A percentile compares a stretch with the other conserved stretches of the same genome.
phyloP scores from a whole-genome alignment of 2,888 invertebrate species.

The Noctua comes region DNA sequence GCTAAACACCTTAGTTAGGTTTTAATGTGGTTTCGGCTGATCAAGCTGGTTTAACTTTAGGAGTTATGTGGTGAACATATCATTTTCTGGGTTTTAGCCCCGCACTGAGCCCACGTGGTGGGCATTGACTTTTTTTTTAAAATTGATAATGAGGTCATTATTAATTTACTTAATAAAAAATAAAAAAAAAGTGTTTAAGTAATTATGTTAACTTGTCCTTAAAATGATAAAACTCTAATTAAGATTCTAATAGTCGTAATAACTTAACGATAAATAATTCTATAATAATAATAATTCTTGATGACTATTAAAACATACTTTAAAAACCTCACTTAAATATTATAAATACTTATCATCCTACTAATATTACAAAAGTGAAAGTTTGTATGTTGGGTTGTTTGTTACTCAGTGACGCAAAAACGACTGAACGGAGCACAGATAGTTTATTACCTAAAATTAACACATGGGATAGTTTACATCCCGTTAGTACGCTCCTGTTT shows the following conservation, averaged over 20 bases:
- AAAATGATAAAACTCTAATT: neutral
- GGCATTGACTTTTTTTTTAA: too few relatives aligned
- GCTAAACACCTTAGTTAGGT: constrained; percentile 60
- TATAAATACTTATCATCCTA: too few relatives aligned
- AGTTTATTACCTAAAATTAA: neutral
- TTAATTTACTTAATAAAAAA: neutral
- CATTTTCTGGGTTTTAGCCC: neutral
- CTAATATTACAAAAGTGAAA: neutral
- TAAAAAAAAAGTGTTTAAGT: neutral
- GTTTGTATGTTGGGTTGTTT: too few relatives aligned
- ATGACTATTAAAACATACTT: too few relatives aligned
- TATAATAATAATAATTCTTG: too few relatives aligned
- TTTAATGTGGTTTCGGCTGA: constrained; percentile 59
- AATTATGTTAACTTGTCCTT: neutral
- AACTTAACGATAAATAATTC: constrained; percentile 1
- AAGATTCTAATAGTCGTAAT: neutral
- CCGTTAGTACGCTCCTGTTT: neutral
- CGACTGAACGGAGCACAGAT: neutral
- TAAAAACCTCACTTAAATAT: too few relatives aligned
- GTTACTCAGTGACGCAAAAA: too few relatives aligned
- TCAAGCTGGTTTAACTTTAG: constrained; percentile 29
- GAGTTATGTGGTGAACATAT: constrained; percentile 1
- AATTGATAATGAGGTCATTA: neutral
- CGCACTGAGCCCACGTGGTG: neutral
- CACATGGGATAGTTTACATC: neutral